Evolutionary conservation across 2,797 vertebrate species (phyloP), one percentile per base, ranked within the genome.

Genomic region (Sebastes baramenuke): DNA sequence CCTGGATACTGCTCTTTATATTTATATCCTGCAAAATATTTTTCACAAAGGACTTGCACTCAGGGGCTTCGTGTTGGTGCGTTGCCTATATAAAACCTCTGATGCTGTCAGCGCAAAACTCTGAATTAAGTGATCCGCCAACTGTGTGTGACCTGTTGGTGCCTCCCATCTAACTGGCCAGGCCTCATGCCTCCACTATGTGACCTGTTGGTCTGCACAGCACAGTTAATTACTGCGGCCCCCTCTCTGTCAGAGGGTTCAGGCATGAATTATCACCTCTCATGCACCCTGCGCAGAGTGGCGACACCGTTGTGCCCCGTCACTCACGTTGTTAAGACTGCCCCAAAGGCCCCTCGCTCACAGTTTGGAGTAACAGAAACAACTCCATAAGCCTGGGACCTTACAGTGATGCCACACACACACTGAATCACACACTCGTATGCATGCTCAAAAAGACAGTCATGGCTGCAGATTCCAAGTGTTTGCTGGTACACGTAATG

Each of bases 241-340:
- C 77, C 68, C 29, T 34, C 82, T 86, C 88, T 86, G 75, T 90
- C 83, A 83, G 58, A 87, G 75, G 86, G 91, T 84, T 82, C 90
- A 88, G 83, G 58, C 72, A 68, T 88, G 81, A 93, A 91, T 94
- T 91, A 94, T 93, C 93, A 89, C 93, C 88, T 91, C 82, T 85
- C 66, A 72, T 66, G 79, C 87, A 59, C 78, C 52, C 80, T 24
- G 67, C 2, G 4, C 65, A 52, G 84, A 67, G 67, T 22, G 64
- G 73, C 14, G 11, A 77, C 69, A 76, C 88, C 4, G 34, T 61
- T 76, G 24, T 74, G 42, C 24, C 72, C 88, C 13, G 36, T 80
- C 80, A 75, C 81, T 83, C 84, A 68, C n/a, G 4, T 79, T 74
- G 77, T 73, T 88, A 68, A 70, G 84, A 66, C 72, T 20, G 22